Conservation (phyloP, 2,797 vertebrate genomes). For the Eleutherodactylus coqui region DNA sequence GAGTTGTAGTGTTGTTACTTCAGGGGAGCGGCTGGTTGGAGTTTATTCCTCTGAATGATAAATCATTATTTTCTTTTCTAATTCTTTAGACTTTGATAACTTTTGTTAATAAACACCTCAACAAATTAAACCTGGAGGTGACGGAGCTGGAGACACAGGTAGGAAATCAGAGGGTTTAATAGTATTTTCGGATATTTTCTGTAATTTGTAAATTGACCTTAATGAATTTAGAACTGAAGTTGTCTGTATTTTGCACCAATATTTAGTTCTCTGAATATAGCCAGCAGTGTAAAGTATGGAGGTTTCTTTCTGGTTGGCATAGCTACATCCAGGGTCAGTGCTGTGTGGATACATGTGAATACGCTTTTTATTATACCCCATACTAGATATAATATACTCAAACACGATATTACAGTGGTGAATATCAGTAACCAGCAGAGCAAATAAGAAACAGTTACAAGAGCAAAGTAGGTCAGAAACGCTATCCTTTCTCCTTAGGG, state of each 20-base stretch:
- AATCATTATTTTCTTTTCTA: not conserved
- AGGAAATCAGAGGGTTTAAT: slow-evolving; percentile 21
- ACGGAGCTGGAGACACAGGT: slow-evolving; percentile 98
- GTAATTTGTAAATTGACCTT: not conserved
- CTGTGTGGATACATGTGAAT: not conserved
- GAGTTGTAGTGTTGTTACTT: not conserved
- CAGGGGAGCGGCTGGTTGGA: not conserved
- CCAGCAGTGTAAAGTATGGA: not conserved
- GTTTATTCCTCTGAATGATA: not conserved
- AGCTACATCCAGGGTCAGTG: too few species aligned
- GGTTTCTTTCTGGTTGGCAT: not conserved
- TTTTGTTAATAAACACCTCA: slow-evolving; percentile 98
- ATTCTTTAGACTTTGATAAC: slow-evolving; percentile 92
- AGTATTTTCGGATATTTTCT: not conserved
- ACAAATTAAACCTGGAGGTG: slow-evolving; percentile 96
- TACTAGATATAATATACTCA: not conserved
- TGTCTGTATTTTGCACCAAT: not conserved
- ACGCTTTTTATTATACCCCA: not conserved
- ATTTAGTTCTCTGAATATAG: not conserved
- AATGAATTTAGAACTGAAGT: not conserved
- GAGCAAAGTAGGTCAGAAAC: too few species aligned
- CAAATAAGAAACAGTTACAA: not conserved
- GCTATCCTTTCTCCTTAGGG: too few species aligned
- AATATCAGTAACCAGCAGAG: not conserved
- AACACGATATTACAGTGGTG: not conserved